Base-by-base conservation (phyloP, 2,888 invertebrate species). In the Atrina japonica region DNA sequence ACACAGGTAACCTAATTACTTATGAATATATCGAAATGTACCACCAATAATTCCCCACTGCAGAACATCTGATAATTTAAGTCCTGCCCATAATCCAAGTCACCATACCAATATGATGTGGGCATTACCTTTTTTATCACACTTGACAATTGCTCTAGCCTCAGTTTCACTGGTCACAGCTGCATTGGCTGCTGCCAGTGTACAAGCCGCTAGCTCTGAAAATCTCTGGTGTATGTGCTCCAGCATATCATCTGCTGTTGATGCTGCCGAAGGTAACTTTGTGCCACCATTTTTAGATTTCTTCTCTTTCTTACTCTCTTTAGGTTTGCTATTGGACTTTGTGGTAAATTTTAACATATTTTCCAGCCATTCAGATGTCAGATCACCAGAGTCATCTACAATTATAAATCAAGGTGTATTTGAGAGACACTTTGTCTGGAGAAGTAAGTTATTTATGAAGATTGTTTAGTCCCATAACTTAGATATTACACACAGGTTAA, bases 211-310 rank as follows among this genome's bases (percentile, higher is more conserved):
- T 29, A 88, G 82, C 70, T 88, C 87, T 5, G 83, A 81, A 75
- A 89, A 88, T 43, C 88, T 82, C 35, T 83, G 83, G 65, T 87
- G 87, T 6, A 88, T 87, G 53, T 85, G 84, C 64, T 86, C 87
- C 60, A 88, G 75, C n/a, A 85, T 80, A 21, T 78, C 76, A 18
- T 75, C 77, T n/a, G 80, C 76, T 18, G 66, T 61, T 9, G 64
- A 16, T 6, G 61, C 53, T n/a, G 35, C 53, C 27, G 60, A 27
- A 16, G 60, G 45, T 25, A 43, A 41, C 16, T 40, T 40, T 14
- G 27, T 25, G 14, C n/a, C 55, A 2, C 63, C 73, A 66, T 66
- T 49, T 66, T 66, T 49, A 58, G 70, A 40, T 69, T 71, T 68
- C 66, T 50, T 66, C 21, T 50, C 63, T 41, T 68, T 29, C 41